Conservation (phyloP, 1,140 invertebrate genomes). For the Samia ricini region DNA sequence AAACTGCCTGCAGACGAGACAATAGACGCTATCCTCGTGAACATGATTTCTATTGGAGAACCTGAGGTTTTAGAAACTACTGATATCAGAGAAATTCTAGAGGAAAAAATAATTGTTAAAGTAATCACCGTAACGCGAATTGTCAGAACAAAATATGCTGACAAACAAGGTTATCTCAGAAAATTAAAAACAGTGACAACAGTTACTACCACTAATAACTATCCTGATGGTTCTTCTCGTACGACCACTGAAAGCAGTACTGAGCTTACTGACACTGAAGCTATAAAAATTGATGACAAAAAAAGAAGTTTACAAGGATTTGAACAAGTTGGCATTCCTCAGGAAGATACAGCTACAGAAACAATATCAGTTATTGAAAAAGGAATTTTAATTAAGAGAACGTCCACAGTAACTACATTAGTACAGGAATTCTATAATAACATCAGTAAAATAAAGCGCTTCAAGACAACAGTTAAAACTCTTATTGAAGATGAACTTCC, state of each 20-base stretch:
- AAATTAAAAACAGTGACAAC: conserved; percentile 68
- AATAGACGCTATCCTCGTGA: neutral
- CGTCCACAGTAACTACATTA: conserved; percentile 51
- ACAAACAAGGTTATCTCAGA: conserved; percentile 44
- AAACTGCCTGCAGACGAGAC: neutral
- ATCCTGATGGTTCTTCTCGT: conserved; percentile 70
- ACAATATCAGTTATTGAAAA: conserved; percentile 47
- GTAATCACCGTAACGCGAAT: conserved; percentile 49
- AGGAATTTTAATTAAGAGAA: conserved; percentile 53
- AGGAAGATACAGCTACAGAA: conserved; percentile 43
- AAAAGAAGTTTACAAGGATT: conserved; percentile 56
- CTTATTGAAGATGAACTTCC: conserved; percentile 66
- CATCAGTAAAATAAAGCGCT: conserved; percentile 45
- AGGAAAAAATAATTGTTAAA: conserved; percentile 52
- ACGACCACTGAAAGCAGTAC: conserved; percentile 57
- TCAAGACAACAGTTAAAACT: conserved; percentile 61
- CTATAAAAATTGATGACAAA: conserved; percentile 34
- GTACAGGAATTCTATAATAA: conserved; percentile 49
- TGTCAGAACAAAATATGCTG: conserved; percentile 61
- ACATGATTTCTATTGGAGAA: conserved; percentile 28
- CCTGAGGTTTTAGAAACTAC: conserved; percentile 58
- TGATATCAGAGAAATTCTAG: conserved; percentile 50
- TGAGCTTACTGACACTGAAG: conserved; percentile 48
- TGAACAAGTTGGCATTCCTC: conserved; percentile 41
- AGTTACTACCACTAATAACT: conserved; percentile 67